Evolutionary conservation across 37 sponge, comb jelly and placozoan species (phyloP), one percentile per base, ranked within the genome.

Genomic region (Spongilla lacustris): DNA sequence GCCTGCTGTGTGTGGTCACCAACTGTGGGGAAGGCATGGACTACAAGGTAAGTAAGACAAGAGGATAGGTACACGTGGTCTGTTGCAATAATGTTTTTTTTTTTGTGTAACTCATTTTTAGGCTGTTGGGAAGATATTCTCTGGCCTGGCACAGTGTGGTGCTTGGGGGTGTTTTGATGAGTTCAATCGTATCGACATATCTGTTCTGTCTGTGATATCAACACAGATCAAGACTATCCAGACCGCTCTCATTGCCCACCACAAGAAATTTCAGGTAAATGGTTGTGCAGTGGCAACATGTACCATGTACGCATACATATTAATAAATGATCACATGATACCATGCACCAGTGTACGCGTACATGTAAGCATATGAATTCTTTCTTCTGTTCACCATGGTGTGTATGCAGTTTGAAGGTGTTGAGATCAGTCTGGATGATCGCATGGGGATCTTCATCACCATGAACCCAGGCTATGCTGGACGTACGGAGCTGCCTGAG

Each of bases 21-120:
- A 98, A 98, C 94, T 98, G 99, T 87, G 99, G 99, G 38, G 99
- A 98, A 77, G 99, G 99, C 19, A 98, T 98, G 99, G 99, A 98
- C 88, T 98, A 85, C 84, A 98, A 98, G 91, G 92, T 91, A 41
- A 10, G 69, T 24, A 12, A n/a, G 23, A 31, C 6, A 4, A 4
- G 70, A 4, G 27, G 70, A 4, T 2, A 5, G 70, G 70, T n/a
- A n/a, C n/a, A n/a, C n/a, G n/a, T n/a, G n/a, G n/a, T n/a, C n/a
- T n/a, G n/a, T n/a, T n/a, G n/a, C n/a, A n/a, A n/a, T n/a, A n/a
- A n/a, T n/a, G n/a, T n/a, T n/a, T n/a, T n/a, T n/a, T n/a, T n/a
- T n/a, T n/a, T 5, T 76, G 26, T 76, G 12, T 14, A 31, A 13
- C 46, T 36, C 19, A 4, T 71, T 2, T 69, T 71, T 31, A 91